These are phyloP conservation scores for Dolichopus griseipennis DNA, from an alignment of 2,888 invertebrate genomes.

Conservation along the genomic window DNA sequence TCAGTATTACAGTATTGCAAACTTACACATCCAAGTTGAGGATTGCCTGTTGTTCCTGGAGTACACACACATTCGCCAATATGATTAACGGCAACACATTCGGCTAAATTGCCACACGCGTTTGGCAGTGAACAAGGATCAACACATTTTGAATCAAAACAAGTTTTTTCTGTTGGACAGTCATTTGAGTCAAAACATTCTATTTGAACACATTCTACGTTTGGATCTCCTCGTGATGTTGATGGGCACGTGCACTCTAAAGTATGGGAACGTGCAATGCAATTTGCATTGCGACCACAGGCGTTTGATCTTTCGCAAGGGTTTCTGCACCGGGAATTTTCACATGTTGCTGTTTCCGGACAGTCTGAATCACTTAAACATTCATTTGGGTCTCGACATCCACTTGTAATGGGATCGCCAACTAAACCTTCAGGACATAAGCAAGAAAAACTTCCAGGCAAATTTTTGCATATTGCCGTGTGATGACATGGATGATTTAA, in stretches of 20 bases:
- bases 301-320: slow-evolving; percentile 58
- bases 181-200: slow-evolving; percentile 74
- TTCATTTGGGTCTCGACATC: slow-evolving; percentile 74
- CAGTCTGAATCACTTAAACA: slow-evolving; percentile 73
- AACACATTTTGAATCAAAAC: slow-evolving; percentile 68
- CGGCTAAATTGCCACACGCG: slow-evolving; percentile 73
- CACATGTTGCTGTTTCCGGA: slow-evolving; percentile 65
- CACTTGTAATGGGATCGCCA: slow-evolving; percentile 63
- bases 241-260: slow-evolving; percentile 66
- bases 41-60: slow-evolving; percentile 76
- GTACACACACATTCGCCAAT: slow-evolving; percentile 75
- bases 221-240: slow-evolving; percentile 67
- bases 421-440: slow-evolving; percentile 69
- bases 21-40: slow-evolving; percentile 72
- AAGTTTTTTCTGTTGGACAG: slow-evolving; percentile 61
- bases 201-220: slow-evolving; percentile 59
- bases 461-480: slow-evolving; percentile 69
- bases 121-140: slow-evolving; percentile 74
- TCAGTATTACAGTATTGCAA: slow-evolving; percentile 76
- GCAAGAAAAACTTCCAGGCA: slow-evolving; percentile 68
- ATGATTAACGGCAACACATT: slow-evolving; percentile 67
- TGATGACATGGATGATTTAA: slow-evolving; percentile 65
- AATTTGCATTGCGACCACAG: slow-evolving; percentile 71
- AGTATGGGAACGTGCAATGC: slow-evolving; percentile 58
- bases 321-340: slow-evolving; percentile 65